Evolutionary conservation across 2,888 invertebrate genomes (phyloP).

Genomic region (Pardosa pseudoannulata): DNA sequence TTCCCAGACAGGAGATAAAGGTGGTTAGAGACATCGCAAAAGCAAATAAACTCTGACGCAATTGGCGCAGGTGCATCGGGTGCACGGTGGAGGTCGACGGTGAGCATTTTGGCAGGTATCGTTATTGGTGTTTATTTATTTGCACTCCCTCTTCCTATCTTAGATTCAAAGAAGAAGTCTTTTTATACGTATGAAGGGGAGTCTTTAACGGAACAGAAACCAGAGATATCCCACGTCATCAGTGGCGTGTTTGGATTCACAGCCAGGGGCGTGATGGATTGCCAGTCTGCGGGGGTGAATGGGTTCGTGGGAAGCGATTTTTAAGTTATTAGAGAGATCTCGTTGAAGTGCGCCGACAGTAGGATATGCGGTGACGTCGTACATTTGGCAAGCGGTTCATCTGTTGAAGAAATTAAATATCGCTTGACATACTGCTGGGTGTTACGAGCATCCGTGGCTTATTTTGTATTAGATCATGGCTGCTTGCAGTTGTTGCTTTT

Average conservation of each 20-base stretch:
- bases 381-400: neutral
- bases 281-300: constrained; percentile 31
- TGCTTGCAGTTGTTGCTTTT: too few relatives aligned
- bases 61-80: constrained; percentile 68
- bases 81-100: neutral
- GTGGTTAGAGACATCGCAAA: constrained; percentile 29
- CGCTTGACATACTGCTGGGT: neutral
- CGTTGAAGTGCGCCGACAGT: neutral
- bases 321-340: neutral
- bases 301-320: constrained; percentile 10
- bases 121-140: neutral
- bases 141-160: neutral
- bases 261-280: constrained; percentile 52
- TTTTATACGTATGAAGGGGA: constrained; percentile 20
- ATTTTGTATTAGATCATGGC: neutral
- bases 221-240: constrained; percentile 22
- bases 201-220: constrained; percentile 27
- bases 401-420: neutral
- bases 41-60: constrained; percentile 53
- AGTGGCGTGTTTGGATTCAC: constrained; percentile 30
- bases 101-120: neutral
- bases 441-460: neutral
- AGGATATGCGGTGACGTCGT: neutral
- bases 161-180: neutral
- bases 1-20: constrained; percentile 48